These are phyloP conservation scores for Trachurus trachurus DNA, from an alignment of 2,797 vertebrate species.

Conservation along the genomic window DNA sequence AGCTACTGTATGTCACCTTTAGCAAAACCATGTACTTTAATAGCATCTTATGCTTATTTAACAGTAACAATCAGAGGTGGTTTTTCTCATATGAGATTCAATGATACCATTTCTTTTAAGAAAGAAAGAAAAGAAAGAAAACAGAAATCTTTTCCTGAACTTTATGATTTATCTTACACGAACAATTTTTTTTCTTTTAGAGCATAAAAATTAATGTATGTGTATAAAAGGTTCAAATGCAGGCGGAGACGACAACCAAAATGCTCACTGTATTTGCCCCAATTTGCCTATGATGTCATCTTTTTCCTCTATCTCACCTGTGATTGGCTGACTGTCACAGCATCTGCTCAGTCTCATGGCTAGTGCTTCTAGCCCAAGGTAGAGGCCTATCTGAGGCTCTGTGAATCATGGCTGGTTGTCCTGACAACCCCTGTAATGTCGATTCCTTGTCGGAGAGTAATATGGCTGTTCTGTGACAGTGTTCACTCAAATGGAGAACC, in stretches of 20 bases:
- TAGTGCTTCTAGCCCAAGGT: conserved; percentile 90
- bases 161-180: neutral
- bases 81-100: too few species aligned
- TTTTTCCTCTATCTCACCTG: conserved; percentile 82
- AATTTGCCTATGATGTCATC: conserved; percentile 96
- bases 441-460: conserved; percentile 81
- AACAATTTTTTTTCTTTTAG: neutral
- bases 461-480: conserved; percentile 86
- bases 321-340: conserved; percentile 89
- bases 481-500: conserved; percentile 63
- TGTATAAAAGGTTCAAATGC: conserved; percentile 27
- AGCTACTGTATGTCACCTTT: too few species aligned
- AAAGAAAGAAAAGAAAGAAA: neutral
- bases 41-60: neutral
- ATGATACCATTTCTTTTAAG: neutral
- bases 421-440: conserved; percentile 90
- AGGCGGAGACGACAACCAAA: conserved; percentile 81
- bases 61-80: neutral
- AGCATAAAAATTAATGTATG: too few species aligned
- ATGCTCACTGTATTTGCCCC: conserved; percentile 80
- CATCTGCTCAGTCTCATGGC: conserved; percentile 92
- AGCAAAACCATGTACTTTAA: too few species aligned
- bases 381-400: conserved; percentile 88
- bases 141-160: neutral
- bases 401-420: conserved; percentile 93